Base-by-base conservation (phyloP, 2,113 vertebrate genomes). In the Chauna torquata region DNA sequence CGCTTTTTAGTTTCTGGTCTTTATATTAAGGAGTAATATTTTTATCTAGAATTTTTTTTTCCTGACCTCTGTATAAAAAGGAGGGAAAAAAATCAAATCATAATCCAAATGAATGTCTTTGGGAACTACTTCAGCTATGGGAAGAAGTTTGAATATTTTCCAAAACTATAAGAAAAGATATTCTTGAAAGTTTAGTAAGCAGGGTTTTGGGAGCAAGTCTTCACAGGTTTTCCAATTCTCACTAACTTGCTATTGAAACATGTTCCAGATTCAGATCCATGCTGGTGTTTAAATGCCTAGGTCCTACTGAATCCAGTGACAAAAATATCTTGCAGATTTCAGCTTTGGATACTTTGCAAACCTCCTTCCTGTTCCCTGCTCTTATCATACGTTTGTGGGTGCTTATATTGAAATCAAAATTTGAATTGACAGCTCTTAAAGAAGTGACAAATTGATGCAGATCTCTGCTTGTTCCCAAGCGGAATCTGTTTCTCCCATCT, bases 21-120 rank as follows among this genome's bases (percentile, higher is more conserved):
- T 66, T 80, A 13, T 57, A 57, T 36, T 64, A 54, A 7, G 4
- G 36, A 70, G 1, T 44, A 36, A 61, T 80, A 34, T 17, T 91
- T 91, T 87, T 76, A 28, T 45, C 12, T 52, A 80, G 22, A 42
- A 7, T 12, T 42, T 82, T 68, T 38, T 25, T 82, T 25, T 70
- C 34, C 34, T 77, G 34, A 81, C 12, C 49, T 71, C 44, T 8
- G 2, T n/a, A 36, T 44, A 25, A 57, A 69, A 82, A 38, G 15
- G 12, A 14, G 15, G 13, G 8, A 47, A 59, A 65, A 38, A 36
- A 32, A 5, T 3, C 22, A 50, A 50, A 70, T 27, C 11, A 19
- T 36, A 64, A 85, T 72, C 12, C 9, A 50, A 66, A 47, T n/a
- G 5, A 71, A 52, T 0, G 0, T 52, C 28, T 64, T 47, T n/a